phyloP scores from a whole-genome alignment of 2,797 vertebrate species.

The Molossus molossus region DNA sequence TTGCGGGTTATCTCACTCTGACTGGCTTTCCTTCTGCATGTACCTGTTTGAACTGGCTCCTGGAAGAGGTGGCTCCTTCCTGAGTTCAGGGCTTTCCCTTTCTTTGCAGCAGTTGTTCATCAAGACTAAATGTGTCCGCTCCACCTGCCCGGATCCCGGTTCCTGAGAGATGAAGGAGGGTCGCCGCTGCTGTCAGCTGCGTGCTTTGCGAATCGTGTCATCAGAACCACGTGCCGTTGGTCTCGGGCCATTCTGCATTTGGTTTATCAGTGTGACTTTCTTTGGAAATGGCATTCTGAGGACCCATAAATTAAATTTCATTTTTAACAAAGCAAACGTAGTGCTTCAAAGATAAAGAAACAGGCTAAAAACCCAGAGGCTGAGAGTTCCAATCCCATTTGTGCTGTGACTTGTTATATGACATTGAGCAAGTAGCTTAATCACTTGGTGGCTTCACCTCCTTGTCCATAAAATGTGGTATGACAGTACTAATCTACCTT shows the following conservation, averaged over 20 bases:
- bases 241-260: neutral
- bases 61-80: neutral
- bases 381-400: slow-evolving; percentile 24
- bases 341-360: slow-evolving; percentile 54
- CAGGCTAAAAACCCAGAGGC: slow-evolving; percentile 47
- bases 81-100: neutral
- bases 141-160: neutral
- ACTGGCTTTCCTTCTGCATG: neutral
- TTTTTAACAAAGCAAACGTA: neutral
- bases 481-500: neutral
- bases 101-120: neutral
- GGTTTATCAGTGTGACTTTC: neutral
- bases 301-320: neutral
- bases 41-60: neutral
- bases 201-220: neutral
- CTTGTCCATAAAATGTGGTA: slow-evolving; percentile 26
- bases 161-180: neutral
- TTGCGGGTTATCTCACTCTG: neutral
- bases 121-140: neutral
- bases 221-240: neutral
- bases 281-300: slow-evolving; percentile 37
- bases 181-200: neutral
- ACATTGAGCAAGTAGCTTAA: slow-evolving; percentile 29
- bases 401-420: slow-evolving; percentile 57
- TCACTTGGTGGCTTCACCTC: slow-evolving; percentile 44